phyloP scores from a whole-genome alignment of 2,113 vertebrate genomes.

The Anolis sagrei region DNA sequence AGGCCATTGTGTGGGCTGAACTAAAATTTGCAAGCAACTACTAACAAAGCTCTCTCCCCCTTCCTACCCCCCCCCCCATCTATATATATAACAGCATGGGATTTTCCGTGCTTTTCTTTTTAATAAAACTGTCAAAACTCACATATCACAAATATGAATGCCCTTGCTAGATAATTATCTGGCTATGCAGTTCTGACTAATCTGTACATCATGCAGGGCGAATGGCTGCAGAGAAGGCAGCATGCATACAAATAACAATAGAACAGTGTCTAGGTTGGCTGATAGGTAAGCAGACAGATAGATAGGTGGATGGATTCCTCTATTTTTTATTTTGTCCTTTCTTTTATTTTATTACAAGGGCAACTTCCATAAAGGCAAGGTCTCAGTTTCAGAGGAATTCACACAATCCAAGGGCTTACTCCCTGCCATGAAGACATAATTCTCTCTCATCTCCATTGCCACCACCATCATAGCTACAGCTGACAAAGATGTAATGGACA shows the following conservation, averaged over 20 bases:
- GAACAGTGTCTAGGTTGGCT: not conserved
- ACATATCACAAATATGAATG: conserved; percentile 35
- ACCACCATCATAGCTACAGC: conserved; percentile 1
- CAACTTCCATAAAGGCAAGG: conserved; percentile 7
- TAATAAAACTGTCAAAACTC: conserved; percentile 42
- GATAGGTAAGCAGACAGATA: not conserved
- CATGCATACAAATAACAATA: conserved; percentile 18
- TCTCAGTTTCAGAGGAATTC: not conserved
- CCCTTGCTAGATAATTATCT: conserved; percentile 40
- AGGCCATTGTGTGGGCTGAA: conserved; percentile 1
- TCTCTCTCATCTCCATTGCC: conserved; percentile 12
- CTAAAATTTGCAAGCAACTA: conserved; percentile 4
- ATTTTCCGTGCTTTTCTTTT: conserved; percentile 26
- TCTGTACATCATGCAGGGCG: conserved; percentile 25
- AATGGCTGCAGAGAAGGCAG: conserved; percentile 16
- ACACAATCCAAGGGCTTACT: conserved; percentile 23
- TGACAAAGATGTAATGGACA: conserved; percentile 29
- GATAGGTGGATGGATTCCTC: not conserved
- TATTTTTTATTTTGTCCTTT: not conserved
- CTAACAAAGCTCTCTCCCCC: conserved; percentile 12
- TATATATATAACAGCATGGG: conserved; percentile 15
- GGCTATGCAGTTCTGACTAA: conserved; percentile 34
- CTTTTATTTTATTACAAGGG: not conserved
- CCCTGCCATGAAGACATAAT: conserved; percentile 42
- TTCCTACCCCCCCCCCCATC: not conserved